Evolutionary conservation across 2,797 vertebrate species (phyloP).

Genomic region (Chaetodon trifasciatus): DNA sequence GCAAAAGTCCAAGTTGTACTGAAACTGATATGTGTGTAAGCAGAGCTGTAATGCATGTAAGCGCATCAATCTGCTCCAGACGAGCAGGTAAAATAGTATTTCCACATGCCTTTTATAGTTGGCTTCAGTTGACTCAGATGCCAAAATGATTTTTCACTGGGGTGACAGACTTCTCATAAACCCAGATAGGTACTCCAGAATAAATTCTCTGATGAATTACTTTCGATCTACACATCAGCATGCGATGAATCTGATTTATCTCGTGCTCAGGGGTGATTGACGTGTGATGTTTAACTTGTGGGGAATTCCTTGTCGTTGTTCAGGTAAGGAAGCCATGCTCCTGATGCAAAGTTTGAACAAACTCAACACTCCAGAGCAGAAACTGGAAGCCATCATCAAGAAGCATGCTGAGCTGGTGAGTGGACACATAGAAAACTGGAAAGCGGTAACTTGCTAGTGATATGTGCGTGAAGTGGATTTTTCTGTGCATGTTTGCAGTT

Average conservation of each 20-base stretch:
- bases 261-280: neutral
- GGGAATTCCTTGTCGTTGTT: constrained; percentile 17
- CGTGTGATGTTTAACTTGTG: neutral
- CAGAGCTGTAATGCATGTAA: constrained; percentile 46
- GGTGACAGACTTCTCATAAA: neutral
- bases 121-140: neutral
- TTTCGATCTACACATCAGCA: neutral
- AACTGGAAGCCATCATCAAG: constrained; percentile 95
- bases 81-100: constrained; percentile 43
- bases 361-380: constrained; percentile 91
- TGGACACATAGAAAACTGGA: neutral
- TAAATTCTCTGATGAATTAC: neutral
- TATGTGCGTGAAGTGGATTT: neutral
- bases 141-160: constrained; percentile 3
- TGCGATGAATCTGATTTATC: neutral
- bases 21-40: constrained; percentile 60
- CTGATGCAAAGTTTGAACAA: constrained; percentile 97
- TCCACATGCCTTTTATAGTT: constrained; percentile 32
- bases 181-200: neutral
- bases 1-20: constrained; percentile 58
- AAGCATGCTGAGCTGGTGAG: constrained; percentile 98
- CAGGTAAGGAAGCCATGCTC: constrained; percentile 95
- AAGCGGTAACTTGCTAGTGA: neutral
- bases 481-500: constrained; percentile 81
- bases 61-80: constrained; percentile 46